These are phyloP conservation scores for Eremophila alpestris DNA, from an alignment of 2,797 vertebrate species.

Conservation along the genomic window DNA sequence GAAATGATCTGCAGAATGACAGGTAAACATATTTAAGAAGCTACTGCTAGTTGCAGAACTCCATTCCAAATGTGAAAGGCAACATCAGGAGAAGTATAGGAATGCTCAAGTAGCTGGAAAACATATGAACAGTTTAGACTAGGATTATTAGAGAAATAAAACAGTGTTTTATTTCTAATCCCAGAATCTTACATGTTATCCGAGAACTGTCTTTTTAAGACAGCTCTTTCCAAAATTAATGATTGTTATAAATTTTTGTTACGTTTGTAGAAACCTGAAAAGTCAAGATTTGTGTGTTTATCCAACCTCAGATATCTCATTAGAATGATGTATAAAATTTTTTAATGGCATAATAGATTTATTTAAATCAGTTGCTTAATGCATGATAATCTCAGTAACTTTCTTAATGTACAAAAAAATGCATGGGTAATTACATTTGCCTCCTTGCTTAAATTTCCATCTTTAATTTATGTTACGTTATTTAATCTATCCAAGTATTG, in stretches of 20 bases:
- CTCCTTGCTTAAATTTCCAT: neutral
- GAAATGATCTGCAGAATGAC: neutral
- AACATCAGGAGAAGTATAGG: neutral
- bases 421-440: neutral
- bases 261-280: neutral
- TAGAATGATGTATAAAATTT: neutral
- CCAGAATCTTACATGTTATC: neutral
- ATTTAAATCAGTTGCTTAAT: neutral
- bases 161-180: neutral
- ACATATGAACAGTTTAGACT: neutral
- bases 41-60: neutral
- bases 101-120: neutral
- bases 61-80: neutral
- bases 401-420: neutral
- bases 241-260: neutral
- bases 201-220: neutral
- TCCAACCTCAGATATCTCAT: neutral
- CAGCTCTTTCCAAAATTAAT: neutral
- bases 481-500: neutral
- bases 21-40: neutral
- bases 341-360: neutral
- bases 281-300: neutral
- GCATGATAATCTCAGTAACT: neutral
- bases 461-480: neutral
- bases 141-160: neutral